phyloP scores from a whole-genome alignment of 2,797 vertebrate genomes.

The Sparus aurata region DNA sequence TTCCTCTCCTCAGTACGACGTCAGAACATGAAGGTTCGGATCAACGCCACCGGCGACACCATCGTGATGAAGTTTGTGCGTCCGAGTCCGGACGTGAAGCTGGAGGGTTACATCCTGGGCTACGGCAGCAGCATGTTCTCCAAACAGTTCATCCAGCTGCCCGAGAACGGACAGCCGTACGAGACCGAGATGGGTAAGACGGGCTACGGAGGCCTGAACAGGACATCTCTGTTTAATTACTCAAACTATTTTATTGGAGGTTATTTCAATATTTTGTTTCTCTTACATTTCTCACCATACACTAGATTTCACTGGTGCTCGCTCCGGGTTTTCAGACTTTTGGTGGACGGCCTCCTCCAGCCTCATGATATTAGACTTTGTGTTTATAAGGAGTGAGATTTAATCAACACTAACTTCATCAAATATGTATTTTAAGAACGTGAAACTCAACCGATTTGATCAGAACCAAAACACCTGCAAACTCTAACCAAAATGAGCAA shows the following conservation, averaged over 20 bases:
- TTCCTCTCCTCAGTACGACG: constrained; percentile 82
- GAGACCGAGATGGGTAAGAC: constrained; percentile 91
- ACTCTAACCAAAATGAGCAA: too few species aligned
- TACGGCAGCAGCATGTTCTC: constrained; percentile 93
- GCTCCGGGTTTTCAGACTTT: background rate
- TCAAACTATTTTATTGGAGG: background rate
- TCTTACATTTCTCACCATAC: too few species aligned
- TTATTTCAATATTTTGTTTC: too few species aligned
- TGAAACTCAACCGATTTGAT: too few species aligned
- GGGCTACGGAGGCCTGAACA: background rate
- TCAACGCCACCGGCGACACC: constrained; percentile 93
- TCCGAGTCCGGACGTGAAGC: constrained; percentile 85
- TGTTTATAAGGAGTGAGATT: too few species aligned
- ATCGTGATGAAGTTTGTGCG: constrained; percentile 92
- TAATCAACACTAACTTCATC: too few species aligned
- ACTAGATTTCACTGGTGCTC: background rate
- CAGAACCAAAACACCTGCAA: too few species aligned
- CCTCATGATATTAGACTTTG: too few species aligned
- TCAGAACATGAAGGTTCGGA: constrained; percentile 91
- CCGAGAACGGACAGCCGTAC: constrained; percentile 87
- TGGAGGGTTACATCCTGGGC: constrained; percentile 94
- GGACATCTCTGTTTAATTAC: background rate
- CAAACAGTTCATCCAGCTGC: constrained; percentile 92
- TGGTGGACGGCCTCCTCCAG: background rate
- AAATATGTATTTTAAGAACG: too few species aligned